Conservation (phyloP, 1,140 invertebrate species). For the Maconellicoccus hirsutus region DNA sequence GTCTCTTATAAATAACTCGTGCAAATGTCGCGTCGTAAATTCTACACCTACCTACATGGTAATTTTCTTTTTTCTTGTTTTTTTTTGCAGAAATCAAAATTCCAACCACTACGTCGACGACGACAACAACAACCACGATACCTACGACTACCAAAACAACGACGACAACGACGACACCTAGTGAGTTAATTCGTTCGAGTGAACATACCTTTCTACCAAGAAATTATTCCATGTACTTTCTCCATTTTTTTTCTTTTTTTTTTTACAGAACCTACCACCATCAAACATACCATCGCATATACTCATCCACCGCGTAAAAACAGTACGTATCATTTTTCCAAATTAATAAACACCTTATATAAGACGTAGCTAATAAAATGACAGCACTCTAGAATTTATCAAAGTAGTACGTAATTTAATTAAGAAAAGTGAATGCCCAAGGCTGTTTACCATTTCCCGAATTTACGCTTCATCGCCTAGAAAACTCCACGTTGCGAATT, state of each 20-base stretch:
- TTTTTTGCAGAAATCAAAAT: conserved; percentile 10
- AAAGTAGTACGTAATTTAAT: background rate
- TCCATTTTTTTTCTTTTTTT: no score
- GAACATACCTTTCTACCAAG: no score
- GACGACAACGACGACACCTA: background rate
- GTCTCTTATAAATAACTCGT: background rate
- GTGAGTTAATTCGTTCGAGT: no score
- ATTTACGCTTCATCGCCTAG: background rate
- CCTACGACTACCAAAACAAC: background rate
- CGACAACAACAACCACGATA: background rate
- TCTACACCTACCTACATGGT: background rate
- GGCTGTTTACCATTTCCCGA: background rate
- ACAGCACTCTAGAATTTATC: background rate
- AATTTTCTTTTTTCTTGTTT: background rate
- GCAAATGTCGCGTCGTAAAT: no score
- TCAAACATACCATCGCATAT: background rate
- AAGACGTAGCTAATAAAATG: no score
- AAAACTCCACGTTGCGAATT: background rate
- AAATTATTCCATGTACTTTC: no score
- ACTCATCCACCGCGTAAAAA: background rate
- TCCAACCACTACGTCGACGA: conserved; percentile 11
- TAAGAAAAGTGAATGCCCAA: background rate
- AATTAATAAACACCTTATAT: no score
- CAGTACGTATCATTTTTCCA: background rate
- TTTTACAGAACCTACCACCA: background rate